These are phyloP conservation scores for Grallaria varia DNA, from an alignment of 2,113 vertebrate genomes.

Conservation along the genomic window DNA sequence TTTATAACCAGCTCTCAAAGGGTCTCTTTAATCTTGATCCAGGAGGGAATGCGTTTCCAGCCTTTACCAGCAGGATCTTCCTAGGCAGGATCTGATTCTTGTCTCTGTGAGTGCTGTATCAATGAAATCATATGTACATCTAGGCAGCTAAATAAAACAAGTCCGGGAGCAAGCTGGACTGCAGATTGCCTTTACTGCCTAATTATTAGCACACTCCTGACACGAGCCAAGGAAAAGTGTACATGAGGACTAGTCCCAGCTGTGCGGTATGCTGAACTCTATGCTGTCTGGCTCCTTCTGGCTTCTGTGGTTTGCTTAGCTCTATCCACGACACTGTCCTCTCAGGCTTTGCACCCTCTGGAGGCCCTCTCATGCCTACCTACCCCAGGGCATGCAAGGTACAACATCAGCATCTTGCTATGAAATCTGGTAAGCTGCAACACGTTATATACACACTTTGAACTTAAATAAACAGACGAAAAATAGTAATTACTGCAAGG, in stretches of 20 bases:
- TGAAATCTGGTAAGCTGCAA: background rate
- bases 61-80: constrained; percentile 54
- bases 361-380: background rate
- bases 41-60: constrained; percentile 39
- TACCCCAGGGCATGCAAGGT: background rate
- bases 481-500: constrained; percentile 1
- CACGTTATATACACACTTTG: background rate
- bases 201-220: constrained; percentile 25
- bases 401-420: background rate
- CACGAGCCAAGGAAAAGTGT: background rate
- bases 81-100: constrained; percentile 29
- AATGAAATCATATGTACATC: constrained; percentile 3
- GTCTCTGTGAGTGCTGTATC: constrained; percentile 18
- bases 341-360: background rate
- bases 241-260: background rate
- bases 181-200: constrained; percentile 35
- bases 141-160: background rate
- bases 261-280: background rate
- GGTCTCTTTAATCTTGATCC: constrained; percentile 60
- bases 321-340: background rate
- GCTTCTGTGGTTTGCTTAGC: background rate
- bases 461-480: constrained; percentile 30
- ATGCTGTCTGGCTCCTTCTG: background rate
- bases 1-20: constrained; percentile 50
- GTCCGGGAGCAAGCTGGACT: constrained; percentile 48